Conservation (phyloP, 2,888 invertebrate species). For the Tubulanus polymorphus region DNA sequence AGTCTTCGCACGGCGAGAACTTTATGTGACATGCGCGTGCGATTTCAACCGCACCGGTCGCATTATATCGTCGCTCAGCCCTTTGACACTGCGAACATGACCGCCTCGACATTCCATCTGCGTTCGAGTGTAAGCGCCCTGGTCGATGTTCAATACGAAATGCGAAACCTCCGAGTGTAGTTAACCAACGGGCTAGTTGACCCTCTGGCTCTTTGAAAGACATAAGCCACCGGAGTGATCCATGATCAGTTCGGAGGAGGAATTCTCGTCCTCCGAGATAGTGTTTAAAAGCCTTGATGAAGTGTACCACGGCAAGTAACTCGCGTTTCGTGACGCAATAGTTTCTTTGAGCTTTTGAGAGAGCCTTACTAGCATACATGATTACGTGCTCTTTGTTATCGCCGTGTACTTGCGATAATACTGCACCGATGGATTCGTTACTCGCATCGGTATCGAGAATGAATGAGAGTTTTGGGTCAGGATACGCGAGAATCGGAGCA, state of each 20-base stretch:
- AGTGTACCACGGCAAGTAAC: slow-evolving; percentile 7
- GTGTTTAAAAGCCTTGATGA: slow-evolving; percentile 7
- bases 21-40: no score
- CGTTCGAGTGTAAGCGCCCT: not conserved
- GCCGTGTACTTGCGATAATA: slow-evolving; percentile 10
- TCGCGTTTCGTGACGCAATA: slow-evolving; percentile 15
- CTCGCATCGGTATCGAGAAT: slow-evolving; percentile 10
- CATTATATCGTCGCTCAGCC: no score
- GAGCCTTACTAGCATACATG: slow-evolving; percentile 11
- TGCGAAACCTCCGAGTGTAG: slow-evolving; percentile 5
- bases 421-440: slow-evolving; percentile 8
- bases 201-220: slow-evolving; percentile 8
- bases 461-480: not conserved
- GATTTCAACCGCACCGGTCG: no score
- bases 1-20: no score
- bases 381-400: slow-evolving; percentile 12
- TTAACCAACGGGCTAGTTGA: slow-evolving; percentile 11
- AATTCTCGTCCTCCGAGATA: slow-evolving; percentile 9
- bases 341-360: slow-evolving; percentile 9
- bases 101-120: slow-evolving; percentile 3
- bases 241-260: slow-evolving; percentile 11
- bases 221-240: slow-evolving; percentile 8
- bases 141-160: slow-evolving; percentile 7
- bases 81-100: not conserved
- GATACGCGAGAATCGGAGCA: slow-evolving; percentile 13